Base-by-base conservation (phyloP, 2,888 invertebrate genomes). In the Cheilosia urbana region DNA sequence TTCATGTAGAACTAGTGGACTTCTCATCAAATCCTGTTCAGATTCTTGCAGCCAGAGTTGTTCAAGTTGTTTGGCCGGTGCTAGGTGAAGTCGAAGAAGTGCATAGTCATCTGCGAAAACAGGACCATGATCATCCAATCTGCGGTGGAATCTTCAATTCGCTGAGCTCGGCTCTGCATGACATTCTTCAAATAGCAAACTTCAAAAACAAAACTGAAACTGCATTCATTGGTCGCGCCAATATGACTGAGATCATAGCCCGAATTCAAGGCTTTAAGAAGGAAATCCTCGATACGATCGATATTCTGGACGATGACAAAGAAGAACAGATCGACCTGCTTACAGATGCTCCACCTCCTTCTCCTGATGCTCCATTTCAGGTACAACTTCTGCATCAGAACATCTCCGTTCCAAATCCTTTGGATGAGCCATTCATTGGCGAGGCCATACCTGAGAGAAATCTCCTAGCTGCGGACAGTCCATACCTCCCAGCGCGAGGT, bases 1-100 rank as follows among this genome's bases (percentile, higher is more conserved):
- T 91, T 4, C 73, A 77, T 4, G 87, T 89, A 2, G 88, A 89
- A 2, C 69, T 77, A 1, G 73, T 89, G 5, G 88, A 88, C 0
- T 17, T 90, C 68, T 90, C 90, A 0, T 80, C 88, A 9, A 89
- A 88, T 82, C 90, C 91, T 0, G 88, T 88, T 0, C 88, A 90
- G 17, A 89, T 91, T 0, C 68, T 91, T 60, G 90, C 91, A 7
- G 90, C 89, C 0, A 90, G 89, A 24, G 88, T 89, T 21, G 88
- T 89, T 0, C 89, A 90, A 37, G 87, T 89, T 2, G 87, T 90
- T 11, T 91, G 91, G 91, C 89, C 90, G 0, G 89, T 88, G 17
- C 53, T 90, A 0, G 85, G 88, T 21, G 89, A 91, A 66, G 79
- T 91, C 1, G 79, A 87, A 13, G 89, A 89, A 17, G 81, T 91